These are phyloP conservation scores for Bos taurus DNA, from an alignment of 2,113 vertebrate species.

Conservation along the genomic window DNA sequence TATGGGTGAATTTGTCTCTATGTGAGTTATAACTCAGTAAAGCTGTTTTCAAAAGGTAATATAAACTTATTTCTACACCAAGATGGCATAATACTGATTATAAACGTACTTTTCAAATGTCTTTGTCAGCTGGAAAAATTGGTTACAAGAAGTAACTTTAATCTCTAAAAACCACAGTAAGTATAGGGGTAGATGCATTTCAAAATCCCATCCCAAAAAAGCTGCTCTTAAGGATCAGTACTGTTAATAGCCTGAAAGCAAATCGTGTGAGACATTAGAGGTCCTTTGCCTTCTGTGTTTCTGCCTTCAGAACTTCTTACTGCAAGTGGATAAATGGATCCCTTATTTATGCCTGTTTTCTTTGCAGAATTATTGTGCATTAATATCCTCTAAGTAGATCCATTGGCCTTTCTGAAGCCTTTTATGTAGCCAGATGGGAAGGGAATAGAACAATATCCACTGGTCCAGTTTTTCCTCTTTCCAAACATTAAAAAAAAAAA, in stretches of 20 bases:
- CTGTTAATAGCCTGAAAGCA: background rate
- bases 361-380: constrained; percentile 11
- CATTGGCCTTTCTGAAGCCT: constrained; percentile 18
- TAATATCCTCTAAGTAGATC: constrained; percentile 11
- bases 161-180: constrained; percentile 19
- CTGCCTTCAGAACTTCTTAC: background rate
- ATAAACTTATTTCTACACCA: background rate
- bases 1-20: background rate
- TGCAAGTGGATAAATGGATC: constrained; percentile 1
- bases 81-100: background rate
- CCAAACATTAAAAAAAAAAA: constrained; percentile 11
- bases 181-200: background rate
- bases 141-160: background rate
- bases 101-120: constrained; percentile 7
- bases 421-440: constrained; percentile 59
- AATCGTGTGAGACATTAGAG: background rate
- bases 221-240: background rate
- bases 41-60: background rate
- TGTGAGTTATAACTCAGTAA: background rate
- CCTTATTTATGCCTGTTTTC: constrained; percentile 38
- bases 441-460: constrained; percentile 34
- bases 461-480: constrained; percentile 14
- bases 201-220: background rate
- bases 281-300: constrained; percentile 7
- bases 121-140: constrained; percentile 26